Percentiles rank a stretch among this genome's conserved stretches.
Evolutionary conservation across 2,888 invertebrate genomes (phyloP).

Genomic region (Epicampocera succincta): DNA sequence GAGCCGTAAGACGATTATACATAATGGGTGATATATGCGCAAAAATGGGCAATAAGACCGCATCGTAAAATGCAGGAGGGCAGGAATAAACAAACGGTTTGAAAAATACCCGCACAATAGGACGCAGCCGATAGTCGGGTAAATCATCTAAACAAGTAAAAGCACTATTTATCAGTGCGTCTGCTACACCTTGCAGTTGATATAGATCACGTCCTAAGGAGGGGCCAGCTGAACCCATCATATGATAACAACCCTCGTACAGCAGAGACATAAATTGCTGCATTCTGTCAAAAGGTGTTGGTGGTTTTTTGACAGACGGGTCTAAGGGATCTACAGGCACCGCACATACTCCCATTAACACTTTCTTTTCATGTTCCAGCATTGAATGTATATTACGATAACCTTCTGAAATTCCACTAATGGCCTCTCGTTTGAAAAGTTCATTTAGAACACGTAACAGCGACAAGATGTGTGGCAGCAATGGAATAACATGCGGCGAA

Average conservation of each 20-base stretch:
- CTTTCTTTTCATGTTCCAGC: slow-evolving; percentile 89
- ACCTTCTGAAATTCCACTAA: slow-evolving; percentile 84
- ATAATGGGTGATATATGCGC: slow-evolving; percentile 89
- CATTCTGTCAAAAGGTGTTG: slow-evolving; percentile 89
- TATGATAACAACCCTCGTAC: slow-evolving; percentile 91
- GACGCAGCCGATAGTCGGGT: slow-evolving; percentile 92
- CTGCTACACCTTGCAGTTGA: slow-evolving; percentile 88
- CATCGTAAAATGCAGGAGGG: slow-evolving; percentile 89
- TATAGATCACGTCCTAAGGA: slow-evolving; percentile 94
- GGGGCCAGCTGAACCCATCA: slow-evolving; percentile 89
- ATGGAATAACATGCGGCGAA: slow-evolving; percentile 89
- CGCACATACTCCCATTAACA: slow-evolving; percentile 86
- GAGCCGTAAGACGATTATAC: slow-evolving; percentile 86
- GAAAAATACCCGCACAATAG: slow-evolving; percentile 91
- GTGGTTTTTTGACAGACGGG: slow-evolving; percentile 82
- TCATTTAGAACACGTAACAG: slow-evolving; percentile 91
- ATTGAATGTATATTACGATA: slow-evolving; percentile 85
- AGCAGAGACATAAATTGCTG: slow-evolving; percentile 90
- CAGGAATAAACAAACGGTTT: slow-evolving; percentile 93
- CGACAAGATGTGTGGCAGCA: slow-evolving; percentile 90
- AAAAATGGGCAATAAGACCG: slow-evolving; percentile 90
- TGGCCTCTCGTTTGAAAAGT: slow-evolving; percentile 88
- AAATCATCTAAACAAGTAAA: slow-evolving; percentile 84
- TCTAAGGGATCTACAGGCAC: slow-evolving; percentile 82
- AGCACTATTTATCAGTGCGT: slow-evolving; percentile 86